These are phyloP conservation scores for Buathra laborator DNA, from an alignment of 2,888 invertebrate genomes.

Conservation along the genomic window DNA sequence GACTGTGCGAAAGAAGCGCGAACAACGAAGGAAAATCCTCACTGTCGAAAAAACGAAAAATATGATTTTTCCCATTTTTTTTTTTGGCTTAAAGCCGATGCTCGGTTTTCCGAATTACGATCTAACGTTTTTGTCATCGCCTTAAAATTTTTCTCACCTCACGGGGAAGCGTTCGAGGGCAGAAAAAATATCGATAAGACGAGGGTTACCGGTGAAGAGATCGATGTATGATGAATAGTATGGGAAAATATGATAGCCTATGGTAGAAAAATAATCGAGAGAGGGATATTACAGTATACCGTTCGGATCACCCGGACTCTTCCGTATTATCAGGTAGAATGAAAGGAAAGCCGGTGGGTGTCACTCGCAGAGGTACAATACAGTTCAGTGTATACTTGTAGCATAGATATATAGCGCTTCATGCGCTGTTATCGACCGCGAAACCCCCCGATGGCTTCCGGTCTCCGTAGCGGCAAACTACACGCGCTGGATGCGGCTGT, in stretches of 20 bases:
- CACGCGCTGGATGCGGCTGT: slow-evolving; percentile 21
- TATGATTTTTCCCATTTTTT: neutral
- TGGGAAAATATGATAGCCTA: neutral
- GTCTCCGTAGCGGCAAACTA: slow-evolving; percentile 53
- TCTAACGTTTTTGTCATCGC: too few relatives aligned
- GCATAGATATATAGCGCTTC: neutral
- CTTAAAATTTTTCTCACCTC: too few relatives aligned
- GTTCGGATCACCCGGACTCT: slow-evolving; percentile 22
- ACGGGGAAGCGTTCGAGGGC: too few relatives aligned
- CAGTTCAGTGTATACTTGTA: slow-evolving; percentile 4
- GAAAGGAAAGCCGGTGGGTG: slow-evolving; percentile 36
- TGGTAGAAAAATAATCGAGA: neutral
- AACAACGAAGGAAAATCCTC: slow-evolving; percentile 1
- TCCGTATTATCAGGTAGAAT: slow-evolving; percentile 30
- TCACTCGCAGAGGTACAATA: slow-evolving; percentile 12
- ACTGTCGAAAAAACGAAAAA: neutral
- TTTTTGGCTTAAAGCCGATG: too few relatives aligned
- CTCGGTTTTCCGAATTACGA: too few relatives aligned
- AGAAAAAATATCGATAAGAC: too few relatives aligned
- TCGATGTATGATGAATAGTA: neutral
- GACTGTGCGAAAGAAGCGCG: slow-evolving; percentile 19
- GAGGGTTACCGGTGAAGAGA: too few relatives aligned
- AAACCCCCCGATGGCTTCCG: slow-evolving; percentile 58
- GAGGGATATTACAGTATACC: slow-evolving; percentile 33
- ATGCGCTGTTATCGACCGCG: slow-evolving; percentile 55